These are phyloP conservation scores for Pantherophis guttatus DNA, from an alignment of 2,113 vertebrate genomes.

Conservation along the genomic window DNA sequence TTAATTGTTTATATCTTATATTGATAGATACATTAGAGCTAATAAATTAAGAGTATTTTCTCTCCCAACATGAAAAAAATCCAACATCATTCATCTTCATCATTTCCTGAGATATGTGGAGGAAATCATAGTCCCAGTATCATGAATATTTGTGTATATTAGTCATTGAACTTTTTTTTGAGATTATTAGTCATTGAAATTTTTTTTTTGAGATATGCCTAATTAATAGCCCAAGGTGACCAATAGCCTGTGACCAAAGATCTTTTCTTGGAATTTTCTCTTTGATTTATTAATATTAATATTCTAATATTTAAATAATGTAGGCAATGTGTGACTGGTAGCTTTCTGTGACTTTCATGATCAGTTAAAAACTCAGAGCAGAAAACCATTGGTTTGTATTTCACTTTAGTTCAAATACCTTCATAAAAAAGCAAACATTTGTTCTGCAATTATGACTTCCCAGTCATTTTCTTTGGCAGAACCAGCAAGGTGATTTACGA, in stretches of 20 bases:
- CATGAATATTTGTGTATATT: neutral
- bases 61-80: neutral
- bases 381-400: neutral
- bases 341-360: neutral
- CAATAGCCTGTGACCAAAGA: neutral
- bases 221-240: neutral
- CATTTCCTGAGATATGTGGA: neutral
- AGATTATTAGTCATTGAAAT: neutral
- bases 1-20: neutral
- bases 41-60: neutral
- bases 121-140: neutral
- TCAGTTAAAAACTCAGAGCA: neutral
- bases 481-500: neutral
- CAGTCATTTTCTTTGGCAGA: neutral
- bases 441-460: too few relatives aligned
- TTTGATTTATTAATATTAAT: neutral
- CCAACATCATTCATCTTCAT: neutral
- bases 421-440: neutral
- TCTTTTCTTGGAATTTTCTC: neutral
- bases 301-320: neutral
- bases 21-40: neutral
- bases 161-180: neutral
- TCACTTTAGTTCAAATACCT: neutral
- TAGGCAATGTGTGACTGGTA: neutral
- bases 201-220: neutral